phyloP scores from a whole-genome alignment of 2,888 invertebrate species.

The Meteorus cinctellus region DNA sequence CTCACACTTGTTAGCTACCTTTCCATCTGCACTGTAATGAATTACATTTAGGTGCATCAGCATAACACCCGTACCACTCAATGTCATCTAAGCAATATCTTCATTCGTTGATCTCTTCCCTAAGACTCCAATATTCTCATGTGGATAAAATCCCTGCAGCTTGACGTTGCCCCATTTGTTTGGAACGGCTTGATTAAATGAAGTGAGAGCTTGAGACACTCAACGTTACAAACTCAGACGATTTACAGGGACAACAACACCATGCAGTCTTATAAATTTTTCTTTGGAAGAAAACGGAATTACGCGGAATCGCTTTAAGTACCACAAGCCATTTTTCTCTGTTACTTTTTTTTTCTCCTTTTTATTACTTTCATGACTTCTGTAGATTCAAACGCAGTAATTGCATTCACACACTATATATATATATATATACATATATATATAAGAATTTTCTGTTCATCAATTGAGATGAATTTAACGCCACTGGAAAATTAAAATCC shows the following conservation, averaged over 20 bases:
- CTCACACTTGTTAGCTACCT: slow-evolving; percentile 61
- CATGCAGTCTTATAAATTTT: neutral
- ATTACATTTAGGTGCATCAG: slow-evolving; percentile 49
- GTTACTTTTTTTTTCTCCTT: neutral
- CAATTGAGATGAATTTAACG: slow-evolving; percentile 21
- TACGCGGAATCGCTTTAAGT: neutral
- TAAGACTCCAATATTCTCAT: neutral
- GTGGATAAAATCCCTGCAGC: slow-evolving; percentile 21
- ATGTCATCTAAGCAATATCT: slow-evolving; percentile 44
- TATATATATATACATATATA: neutral
- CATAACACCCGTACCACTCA: slow-evolving; percentile 39
- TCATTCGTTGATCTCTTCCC: slow-evolving; percentile 37
- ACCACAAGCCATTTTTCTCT: slow-evolving; percentile 10
- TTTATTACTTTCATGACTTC: neutral
- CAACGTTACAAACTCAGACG: neutral
- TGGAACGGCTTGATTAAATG: neutral
- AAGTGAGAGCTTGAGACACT: neutral
- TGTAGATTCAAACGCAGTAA: neutral
- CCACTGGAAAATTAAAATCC: slow-evolving; percentile 19
- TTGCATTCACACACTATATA: neutral
- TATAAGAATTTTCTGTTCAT: slow-evolving; percentile 3
- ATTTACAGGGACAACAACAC: neutral
- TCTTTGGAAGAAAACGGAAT: neutral
- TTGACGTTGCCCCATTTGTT: slow-evolving; percentile 45
- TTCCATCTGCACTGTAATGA: slow-evolving; percentile 57